Evolutionary conservation across 1,140 invertebrate species (phyloP), one percentile per base, ranked within the genome.

Genomic region (Prorops nasuta): DNA sequence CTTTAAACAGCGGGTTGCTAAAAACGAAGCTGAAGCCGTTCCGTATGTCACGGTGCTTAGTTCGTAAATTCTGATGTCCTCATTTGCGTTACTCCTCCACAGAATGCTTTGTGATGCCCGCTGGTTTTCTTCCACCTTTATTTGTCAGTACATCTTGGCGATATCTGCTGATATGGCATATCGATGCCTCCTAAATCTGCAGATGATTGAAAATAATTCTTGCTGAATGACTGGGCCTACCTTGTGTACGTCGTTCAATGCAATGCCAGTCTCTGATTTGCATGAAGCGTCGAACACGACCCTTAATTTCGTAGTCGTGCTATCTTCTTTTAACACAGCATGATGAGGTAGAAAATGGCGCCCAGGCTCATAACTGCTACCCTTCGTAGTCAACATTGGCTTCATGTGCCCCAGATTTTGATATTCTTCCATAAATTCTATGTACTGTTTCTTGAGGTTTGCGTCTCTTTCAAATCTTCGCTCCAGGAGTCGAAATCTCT

Each of bases 401-500:
- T 12, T 6, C 24, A 28, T 28, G 12, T 28, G 24, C 6, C 24
- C 24, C 12, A 28, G 24, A 28, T 28, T 28, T 28, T 28, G 6
- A 12, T 28, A 28, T 28, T 28, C 24, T 28, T 6, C 6, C 24
- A 28, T 28, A 12, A 28, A 28, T 1, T 28, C 14, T 40, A 3
- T 24, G 44, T 72, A 76, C 43, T 53, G 18, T 22, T 51, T 2
- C 43, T 60, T 57, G 16, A 72, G 51, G 2, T 44, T 21, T 14
- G 50, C 39, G 36, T 64, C 37, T 18, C 44, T 47, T 1, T 22
- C 10, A 35, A 63, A 43, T 39, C 39, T 20, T 40, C 38, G 40
- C 42, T 65, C 63, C 15, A 60, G 32, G 7, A 38, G 37, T 18
- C 43, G 44, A 19, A 58, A 52, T 42, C 61, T 22, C 15, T 56